Conservation (phyloP, 2,113 vertebrate genomes). For the Ptychochromis oligacanthus region DNA sequence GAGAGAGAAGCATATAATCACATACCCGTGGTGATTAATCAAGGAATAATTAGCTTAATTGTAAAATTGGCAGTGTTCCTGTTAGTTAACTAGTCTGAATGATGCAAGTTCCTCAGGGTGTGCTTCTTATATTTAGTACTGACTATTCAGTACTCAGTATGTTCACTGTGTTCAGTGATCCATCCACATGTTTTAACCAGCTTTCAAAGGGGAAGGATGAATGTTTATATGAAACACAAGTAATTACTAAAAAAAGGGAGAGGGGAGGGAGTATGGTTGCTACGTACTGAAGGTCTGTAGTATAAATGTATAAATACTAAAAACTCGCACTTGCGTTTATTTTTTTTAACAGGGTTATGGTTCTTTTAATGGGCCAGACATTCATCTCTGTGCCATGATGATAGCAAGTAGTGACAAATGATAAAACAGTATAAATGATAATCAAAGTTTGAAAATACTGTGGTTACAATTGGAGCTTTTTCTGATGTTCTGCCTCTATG, state of each 20-base stretch:
- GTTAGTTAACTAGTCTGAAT: constrained; percentile 47
- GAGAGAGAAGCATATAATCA: constrained; percentile 46
- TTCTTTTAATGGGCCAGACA: not conserved
- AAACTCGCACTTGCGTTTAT: not conserved
- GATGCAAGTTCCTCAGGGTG: not conserved
- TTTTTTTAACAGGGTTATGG: no score
- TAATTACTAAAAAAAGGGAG: not conserved
- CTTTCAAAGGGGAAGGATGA: not conserved
- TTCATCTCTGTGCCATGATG: not conserved
- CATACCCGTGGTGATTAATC: constrained; percentile 58
- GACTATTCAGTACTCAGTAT: not conserved
- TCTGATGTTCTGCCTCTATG: not conserved
- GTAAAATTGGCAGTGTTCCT: constrained; percentile 54
- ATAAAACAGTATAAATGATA: not conserved
- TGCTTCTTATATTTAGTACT: constrained; percentile 8
- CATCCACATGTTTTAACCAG: not conserved
- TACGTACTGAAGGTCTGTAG: not conserved
- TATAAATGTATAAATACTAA: not conserved
- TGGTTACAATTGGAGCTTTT: not conserved
- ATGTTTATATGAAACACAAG: not conserved
- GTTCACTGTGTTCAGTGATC: constrained; percentile 13
- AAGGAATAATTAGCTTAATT: constrained; percentile 62
- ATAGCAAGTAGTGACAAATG: not conserved
- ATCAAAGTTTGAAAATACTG: not conserved
- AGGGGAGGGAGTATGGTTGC: not conserved